phyloP scores from a whole-genome alignment of 2,113 vertebrate genomes.

The Thryonomys swinderianus region DNA sequence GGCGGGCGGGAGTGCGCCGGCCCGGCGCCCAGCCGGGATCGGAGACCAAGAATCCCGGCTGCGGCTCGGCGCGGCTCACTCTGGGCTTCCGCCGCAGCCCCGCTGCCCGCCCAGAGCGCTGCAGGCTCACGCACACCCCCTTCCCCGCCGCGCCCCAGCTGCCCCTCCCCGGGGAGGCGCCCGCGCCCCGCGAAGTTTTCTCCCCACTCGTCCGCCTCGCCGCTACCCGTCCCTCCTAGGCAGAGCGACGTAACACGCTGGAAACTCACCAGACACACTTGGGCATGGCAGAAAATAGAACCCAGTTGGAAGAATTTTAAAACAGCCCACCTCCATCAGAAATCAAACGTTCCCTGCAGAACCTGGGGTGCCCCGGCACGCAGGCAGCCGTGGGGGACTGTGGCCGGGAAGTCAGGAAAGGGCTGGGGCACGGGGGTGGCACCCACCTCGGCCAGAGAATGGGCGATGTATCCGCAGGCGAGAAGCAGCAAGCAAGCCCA shows the following conservation, averaged over 20 bases:
- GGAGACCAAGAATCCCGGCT: not conserved
- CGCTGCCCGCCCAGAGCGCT: slow-evolving; percentile 38
- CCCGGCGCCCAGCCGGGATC: not conserved
- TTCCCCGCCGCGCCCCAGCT: slow-evolving; percentile 9
- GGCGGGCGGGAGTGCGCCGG: slow-evolving; percentile 54
- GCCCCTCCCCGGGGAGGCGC: not conserved
- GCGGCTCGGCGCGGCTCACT: slow-evolving; percentile 42
- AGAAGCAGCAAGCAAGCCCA: slow-evolving; percentile 92
- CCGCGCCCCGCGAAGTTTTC: slow-evolving; percentile 74
- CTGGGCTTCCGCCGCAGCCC: not conserved
- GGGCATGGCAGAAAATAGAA: slow-evolving; percentile 66
- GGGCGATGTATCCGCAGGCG: slow-evolving; percentile 94
- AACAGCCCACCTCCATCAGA: slow-evolving; percentile 11
- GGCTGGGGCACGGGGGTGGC: slow-evolving; percentile 64
- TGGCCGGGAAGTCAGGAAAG: not conserved
- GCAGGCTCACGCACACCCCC: slow-evolving; percentile 28
- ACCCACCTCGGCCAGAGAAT: slow-evolving; percentile 93
- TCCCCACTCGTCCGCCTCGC: slow-evolving; percentile 54
- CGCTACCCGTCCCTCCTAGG: slow-evolving; percentile 19
- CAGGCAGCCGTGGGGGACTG: slow-evolving; percentile 11
- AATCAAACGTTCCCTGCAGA: slow-evolving; percentile 47
- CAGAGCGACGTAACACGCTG: slow-evolving; percentile 74
- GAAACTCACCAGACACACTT: slow-evolving; percentile 79
- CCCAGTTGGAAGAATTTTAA: slow-evolving; percentile 30
- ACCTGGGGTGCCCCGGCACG: not conserved